Base-by-base conservation (phyloP, 2,113 vertebrate species). In the Heterochromis multidens region DNA sequence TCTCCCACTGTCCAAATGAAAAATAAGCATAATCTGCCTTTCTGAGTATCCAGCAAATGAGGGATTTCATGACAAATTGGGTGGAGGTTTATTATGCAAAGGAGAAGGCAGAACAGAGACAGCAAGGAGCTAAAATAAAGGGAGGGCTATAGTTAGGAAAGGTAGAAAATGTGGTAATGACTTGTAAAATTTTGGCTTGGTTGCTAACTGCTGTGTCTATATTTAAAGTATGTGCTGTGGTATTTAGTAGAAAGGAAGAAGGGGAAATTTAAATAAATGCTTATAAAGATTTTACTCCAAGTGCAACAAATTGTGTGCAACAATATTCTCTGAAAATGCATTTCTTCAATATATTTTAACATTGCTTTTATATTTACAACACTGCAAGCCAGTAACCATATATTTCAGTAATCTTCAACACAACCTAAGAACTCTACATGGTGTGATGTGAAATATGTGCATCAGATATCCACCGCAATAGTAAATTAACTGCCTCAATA, bases 21-120 rank as follows among this genome's bases (percentile, higher is more conserved):
- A 99, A 99, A 99, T 99, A 98, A 98, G 98, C 97, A 98, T 99
- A 98, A 99, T 99, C 98, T 98, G 97, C 97, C 97, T 97, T 95
- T 98, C 97, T 97, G 97, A 97, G 97, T 97, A 98, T 98, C 97
- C 96, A 97, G 97, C 97, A 98, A 99, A 99, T 99, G 97, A 98
- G 98, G 97, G 97, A 97, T 97, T 97, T 97, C 97, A 97, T 99
- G 98, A 99, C 97, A 99, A 98, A 99, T 99, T 97, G 97, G 96
- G 95, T 97, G 94, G 88, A 88, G 91, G 90, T 92, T 98, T 93
- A 93, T 95, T 97, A 97, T 99, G 98, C 97, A 98, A 96, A 97
- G 95, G 96, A 96, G 96, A 96, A 97, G 65, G 95, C 95, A 96
- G 96, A 97, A 97, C 95, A 96, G 95, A 96, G 96, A 95, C 95